Evolutionary conservation across 2,888 invertebrate species (phyloP), one percentile per base, ranked within the genome.

Genomic region (Sipunculus nudus): DNA sequence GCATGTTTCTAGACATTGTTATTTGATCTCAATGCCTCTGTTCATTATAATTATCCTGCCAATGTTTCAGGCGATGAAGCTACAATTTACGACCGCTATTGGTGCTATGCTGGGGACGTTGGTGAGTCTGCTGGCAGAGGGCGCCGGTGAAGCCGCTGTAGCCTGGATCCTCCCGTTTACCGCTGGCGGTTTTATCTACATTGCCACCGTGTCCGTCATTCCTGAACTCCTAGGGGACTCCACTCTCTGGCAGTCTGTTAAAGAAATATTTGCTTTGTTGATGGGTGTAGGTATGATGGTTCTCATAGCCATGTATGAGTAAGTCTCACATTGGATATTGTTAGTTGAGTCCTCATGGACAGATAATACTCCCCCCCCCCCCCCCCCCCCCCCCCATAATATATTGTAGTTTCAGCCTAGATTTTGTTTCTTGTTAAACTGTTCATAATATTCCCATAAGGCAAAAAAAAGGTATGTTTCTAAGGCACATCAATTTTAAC

Each of bases 161-260:
- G 72, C 77, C 31, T 94, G 96, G 89, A 92, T 99, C 54, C 86
- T 99, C 58, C 98, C 99, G 16, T 98, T 99, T 76, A 98, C 97
- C 26, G 97, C 97, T 43, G 97, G 96, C 13, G 87, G 99, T n/a
- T 99, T 99, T 82, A 99, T 99, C 82, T 99, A 99, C 84, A 98
- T 99, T 75, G 99, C 99, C 23, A 94, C 98, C 21, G 99, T 99
- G 0, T 97, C 97, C 13, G 96, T 99, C 25, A 93, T 99, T 79
- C 99, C 99, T 8, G 98, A 99, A 85, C 87, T 99, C 47, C 86
- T 99, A 69, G 92, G 93, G 80, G 94, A 96, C 77, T 88, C 89
- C 32, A 92, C 91, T 78, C 87, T 96, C 55, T 88, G 89, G 78
- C 96, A 98, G 81, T 94, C 94, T 41, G 86, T 96, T 8, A 92